Evolutionary conservation across 30 jellyfish, hydroid and myxozoan genomes (phyloP), one percentile per base, ranked within the genome.

Genomic region (Hydractinia symbiolongicarpus): DNA sequence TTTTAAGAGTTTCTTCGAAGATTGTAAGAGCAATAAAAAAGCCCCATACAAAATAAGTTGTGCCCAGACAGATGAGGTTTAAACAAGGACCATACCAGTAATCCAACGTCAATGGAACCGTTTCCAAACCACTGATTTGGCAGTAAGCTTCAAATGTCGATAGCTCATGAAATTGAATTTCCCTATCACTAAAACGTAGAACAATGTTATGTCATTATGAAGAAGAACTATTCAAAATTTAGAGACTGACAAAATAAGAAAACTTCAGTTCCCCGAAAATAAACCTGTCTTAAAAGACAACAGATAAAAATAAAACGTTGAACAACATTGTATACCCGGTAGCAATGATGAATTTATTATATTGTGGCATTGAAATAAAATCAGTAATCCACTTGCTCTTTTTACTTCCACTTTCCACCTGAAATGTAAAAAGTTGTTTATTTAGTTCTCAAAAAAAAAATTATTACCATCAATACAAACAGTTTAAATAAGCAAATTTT

Each of bases 121-220:
- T 85, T 74, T 90, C 97, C 55, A 90, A 82, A 56, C 95, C 79
- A 13, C 90, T 78, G 57, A 90, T 90, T 60, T 90, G 95, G 66
- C 95, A 90, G 54, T 90, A 90, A 20, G 90, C 88, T 73, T 90
- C 97, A 74, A 90, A 90, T n/a, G 97, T 90, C 53, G 97, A 90
- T 76, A 90, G 88, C 89, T 90, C 97, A 69, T 86, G 84, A 76
- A 90, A 90, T 73, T 90, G 97, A 77, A 90, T 90, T 80, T 90
- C 97, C 61, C 97, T 81, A 67, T 90, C 97, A 15, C 97, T 90
- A 53, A 21, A 72, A 6, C 0, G 9, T 17, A 51, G 19, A 8
- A n/a, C 11, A 55, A 77, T 17, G 68, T 8, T 44, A 4, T 6
- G 4, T 6, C 1, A 6, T 13, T 30, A 20, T 44, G 0, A 13